Base-by-base conservation (phyloP, 1,140 invertebrate species). In the Mamestra configurata region DNA sequence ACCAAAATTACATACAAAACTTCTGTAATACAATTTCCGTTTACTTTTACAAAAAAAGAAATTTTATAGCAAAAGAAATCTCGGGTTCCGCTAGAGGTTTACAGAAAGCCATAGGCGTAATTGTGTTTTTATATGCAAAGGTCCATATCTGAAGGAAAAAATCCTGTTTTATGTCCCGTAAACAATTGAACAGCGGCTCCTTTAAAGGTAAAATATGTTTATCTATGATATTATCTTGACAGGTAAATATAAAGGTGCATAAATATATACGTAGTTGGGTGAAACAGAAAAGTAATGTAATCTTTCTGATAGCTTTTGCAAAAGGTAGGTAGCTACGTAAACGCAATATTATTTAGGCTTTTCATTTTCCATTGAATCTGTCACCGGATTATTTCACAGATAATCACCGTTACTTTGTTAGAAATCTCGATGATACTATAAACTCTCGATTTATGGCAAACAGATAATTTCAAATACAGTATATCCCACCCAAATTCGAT, bases 91-190 rank as follows among this genome's bases (percentile, higher is more conserved):
- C 27, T 15, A 27, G 13, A 46, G 40, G 66, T 70, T 46, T 70
- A 66, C 35, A 40, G n/a, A 37, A 20, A 20, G 61, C 35, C 35
- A 66, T 37, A 40, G 40, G 22, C 13, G 22, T 70, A 49, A 70
- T 70, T 70, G 20, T 46, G 40, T 46, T 70, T 70, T 49, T 43
- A 70, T 46, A 70, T 70, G 66, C 66, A 49, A 46, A 15, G 40
- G 66, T 40, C 18, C 40, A 70, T 70, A 46, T 46, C 40, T 49
- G 22, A 46, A 49, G 66, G 37, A 18, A 70, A 7, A 70, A 49
- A 70, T 70, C 66, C 66, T 35, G 22, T 27, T 70, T 70, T 27
- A 70, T 70, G 20, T 70, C 18, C 40, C 66, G 66, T 70, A 70
- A 70, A 70, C 40, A 70, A 70, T 46, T 40, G 35, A 37, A 40